Evolutionary conservation across 2,797 vertebrate species (phyloP), one percentile per base, ranked within the genome.

Genomic region (Monodelphis domestica): DNA sequence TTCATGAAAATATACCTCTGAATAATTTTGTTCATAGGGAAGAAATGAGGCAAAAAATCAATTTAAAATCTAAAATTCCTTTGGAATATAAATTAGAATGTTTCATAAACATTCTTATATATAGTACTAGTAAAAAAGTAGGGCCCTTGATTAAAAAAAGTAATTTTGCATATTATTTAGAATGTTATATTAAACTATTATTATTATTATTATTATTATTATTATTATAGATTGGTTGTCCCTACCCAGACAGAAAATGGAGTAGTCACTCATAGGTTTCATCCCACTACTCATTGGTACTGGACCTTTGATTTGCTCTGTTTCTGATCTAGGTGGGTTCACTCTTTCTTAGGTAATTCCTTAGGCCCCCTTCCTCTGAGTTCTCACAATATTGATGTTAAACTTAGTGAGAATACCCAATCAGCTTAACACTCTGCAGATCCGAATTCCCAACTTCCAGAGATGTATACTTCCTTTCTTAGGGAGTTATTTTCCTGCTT

Each of bases 1-100:
- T 78, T 78, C 78, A 78, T 78, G n/a, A 45, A 88, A 53, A 94
- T 70, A 56, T 52, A 5, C 57, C 89, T 93, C 78, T 91, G n/a
- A 87, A 91, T 54, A 95, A 87, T 53, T 54, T n/a, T 89, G 30
- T 54, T 89, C 92, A 63, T 51, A 38, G 14, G 63, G 10, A 5
- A n/a, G n/a, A n/a, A n/a, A n/a, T n/a, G n/a, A n/a, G n/a, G n/a
- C n/a, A n/a, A 5, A 38, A 70, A 63, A n/a, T 63, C 12, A 63
- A 63, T n/a, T 63, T n/a, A 63, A n/a, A 70, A n/a, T 38, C 21
- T 70, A 70, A 70, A 45, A 45, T 45, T 26, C n/a, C 21, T 78
- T 78, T 78, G 70, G n/a, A 78, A 78, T 78, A 45, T 24, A 78
- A 78, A 78, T 11, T 45, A 9, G 17, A 78, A 78, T 45, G 0